phyloP scores from a whole-genome alignment of 2,113 vertebrate genomes.

The Menidia beryllina region DNA sequence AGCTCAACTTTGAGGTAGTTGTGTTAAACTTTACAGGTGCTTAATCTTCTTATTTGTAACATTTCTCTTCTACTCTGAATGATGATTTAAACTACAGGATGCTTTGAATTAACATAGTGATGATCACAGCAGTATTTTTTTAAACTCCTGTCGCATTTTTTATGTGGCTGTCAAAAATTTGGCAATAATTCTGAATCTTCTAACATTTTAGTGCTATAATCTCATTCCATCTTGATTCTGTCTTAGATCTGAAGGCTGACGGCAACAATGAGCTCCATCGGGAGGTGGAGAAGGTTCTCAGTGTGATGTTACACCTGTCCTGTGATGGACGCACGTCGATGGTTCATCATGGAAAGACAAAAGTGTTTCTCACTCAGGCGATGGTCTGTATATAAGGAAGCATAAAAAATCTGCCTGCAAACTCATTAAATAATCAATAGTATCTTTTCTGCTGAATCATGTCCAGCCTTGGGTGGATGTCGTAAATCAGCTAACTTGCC shows the following conservation, averaged over 20 bases:
- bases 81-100: background rate
- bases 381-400: conserved; percentile 80
- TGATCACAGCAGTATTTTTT: no score
- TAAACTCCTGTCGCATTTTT: background rate
- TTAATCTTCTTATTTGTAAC: background rate
- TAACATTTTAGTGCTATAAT: background rate
- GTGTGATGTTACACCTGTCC: conserved; percentile 49
- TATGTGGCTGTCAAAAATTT: background rate
- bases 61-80: background rate
- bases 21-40: background rate
- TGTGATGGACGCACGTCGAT: conserved; percentile 45
- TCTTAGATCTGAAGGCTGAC: conserved; percentile 62
- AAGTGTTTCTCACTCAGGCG: conserved; percentile 90
- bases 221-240: conserved; percentile 1
- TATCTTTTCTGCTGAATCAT: background rate
- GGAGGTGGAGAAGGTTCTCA: conserved; percentile 81
- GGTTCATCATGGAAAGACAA: conserved; percentile 90
- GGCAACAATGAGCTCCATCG: conserved; percentile 15
- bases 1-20: background rate
- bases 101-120: background rate
- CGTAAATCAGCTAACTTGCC: conserved; percentile 21
- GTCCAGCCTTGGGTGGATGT: background rate
- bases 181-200: conserved; percentile 5
- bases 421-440: background rate
- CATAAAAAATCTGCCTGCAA: background rate